Evolutionary conservation across 2,888 invertebrate species (phyloP), one percentile per base, ranked within the genome.

Genomic region (Hofmannophila pseudospretella): DNA sequence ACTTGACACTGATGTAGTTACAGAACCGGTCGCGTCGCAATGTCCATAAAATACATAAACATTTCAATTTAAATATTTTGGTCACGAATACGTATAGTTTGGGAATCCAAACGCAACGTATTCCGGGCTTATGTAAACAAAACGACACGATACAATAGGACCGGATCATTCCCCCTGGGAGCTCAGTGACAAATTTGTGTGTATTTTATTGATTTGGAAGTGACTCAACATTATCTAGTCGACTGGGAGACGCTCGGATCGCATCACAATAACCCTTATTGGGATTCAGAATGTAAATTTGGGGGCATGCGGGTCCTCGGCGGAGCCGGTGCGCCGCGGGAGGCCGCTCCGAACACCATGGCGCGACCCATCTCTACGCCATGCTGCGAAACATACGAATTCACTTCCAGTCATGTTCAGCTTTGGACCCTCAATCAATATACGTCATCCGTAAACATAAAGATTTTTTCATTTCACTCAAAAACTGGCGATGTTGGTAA

Each of bases 311-410:
- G 69, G 70, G 68, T 54, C 66, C 53, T 46, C 59, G 50, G 61
- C 65, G 69, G 66, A 58, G 62, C 54, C 49, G 44, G 34, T 41
- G 43, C 82, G 32, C 84, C 51, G 54, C 82, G 62, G 84, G 85
- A 62, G 69, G 64, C 53, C 62, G 47, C 53, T 55, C 61, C 62
- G 47, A 60, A 57, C 63, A 58, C 68, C 73, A 67, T 69, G 68
- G 58, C 67, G 68, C 65, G 72, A 70, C 75, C 75, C 63, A 68
- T 74, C 72, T 67, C 55, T 57, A 58, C 75, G 54, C 60, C 85
- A 85, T 65, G 85, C 85, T 81, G 85, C 59, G 85, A 70, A 75
- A 86, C 85, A 85, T 72, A 78, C 70, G 61, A 81, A 81, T 70
- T 69, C 78, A 77, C 82, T 86, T 81, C 63, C 54, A 69, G 65